Conservation (phyloP, 2,113 vertebrate genomes). For the Pelmatolapia mariae region DNA sequence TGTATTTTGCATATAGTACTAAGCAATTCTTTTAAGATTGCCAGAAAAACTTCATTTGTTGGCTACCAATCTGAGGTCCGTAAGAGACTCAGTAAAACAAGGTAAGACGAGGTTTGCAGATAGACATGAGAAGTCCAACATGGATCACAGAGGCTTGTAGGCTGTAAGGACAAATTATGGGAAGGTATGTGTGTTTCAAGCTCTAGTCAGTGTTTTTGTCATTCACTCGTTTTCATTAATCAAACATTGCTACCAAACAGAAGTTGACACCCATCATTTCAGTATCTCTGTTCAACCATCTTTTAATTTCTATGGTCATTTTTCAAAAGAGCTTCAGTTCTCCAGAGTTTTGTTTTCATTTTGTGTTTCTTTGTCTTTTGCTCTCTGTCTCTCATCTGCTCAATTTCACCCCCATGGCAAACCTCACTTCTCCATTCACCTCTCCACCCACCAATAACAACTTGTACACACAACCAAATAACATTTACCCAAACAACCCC, state of each 20-base stretch:
- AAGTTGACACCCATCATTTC: conserved; percentile 82
- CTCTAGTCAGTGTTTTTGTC: conserved; percentile 53
- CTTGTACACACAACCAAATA: conserved; percentile 44
- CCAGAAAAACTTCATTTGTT: not conserved
- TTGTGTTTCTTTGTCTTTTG: conserved; percentile 74
- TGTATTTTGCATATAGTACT: not conserved
- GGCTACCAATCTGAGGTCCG: conserved; percentile 58
- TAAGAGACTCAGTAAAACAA: conserved; percentile 26
- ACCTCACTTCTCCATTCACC: conserved; percentile 41
- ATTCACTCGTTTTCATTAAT: conserved; percentile 74
- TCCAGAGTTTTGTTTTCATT: conserved; percentile 69
- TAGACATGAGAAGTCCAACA: conserved; percentile 37
- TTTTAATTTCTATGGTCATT: conserved; percentile 40
- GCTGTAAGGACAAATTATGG: conserved; percentile 53
- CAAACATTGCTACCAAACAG: conserved; percentile 69
- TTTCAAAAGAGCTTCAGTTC: conserved; percentile 45
- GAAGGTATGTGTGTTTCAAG: conserved; percentile 55
- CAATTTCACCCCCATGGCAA: conserved; percentile 70
- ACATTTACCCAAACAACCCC: conserved; percentile 46
- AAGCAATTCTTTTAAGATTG: not conserved
- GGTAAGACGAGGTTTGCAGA: conserved; percentile 43
- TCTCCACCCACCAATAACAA: conserved; percentile 47
- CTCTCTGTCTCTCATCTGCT: conserved; percentile 82
- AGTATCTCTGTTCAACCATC: conserved; percentile 54
- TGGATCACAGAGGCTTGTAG: conserved; percentile 48